Conservation (phyloP, 1,140 invertebrate genomes). For the Manduca sexta region DNA sequence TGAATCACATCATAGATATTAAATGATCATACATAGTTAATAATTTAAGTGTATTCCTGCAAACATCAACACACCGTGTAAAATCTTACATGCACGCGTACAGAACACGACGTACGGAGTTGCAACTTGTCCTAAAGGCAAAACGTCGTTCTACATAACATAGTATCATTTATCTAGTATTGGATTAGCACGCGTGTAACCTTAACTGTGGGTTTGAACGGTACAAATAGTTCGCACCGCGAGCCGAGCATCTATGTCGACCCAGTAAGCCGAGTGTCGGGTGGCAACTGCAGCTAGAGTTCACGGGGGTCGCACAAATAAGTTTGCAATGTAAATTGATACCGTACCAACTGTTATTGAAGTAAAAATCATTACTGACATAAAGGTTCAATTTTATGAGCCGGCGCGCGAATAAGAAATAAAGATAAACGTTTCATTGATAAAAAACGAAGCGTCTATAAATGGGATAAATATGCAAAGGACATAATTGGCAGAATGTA, state of each 20-base stretch:
- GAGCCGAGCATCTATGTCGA: constrained; percentile 42
- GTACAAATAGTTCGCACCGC: constrained; percentile 49
- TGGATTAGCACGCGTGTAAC: constrained; percentile 40
- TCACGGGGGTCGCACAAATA: constrained; percentile 30
- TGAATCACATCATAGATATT: too few species aligned
- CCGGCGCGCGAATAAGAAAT: too few species aligned
- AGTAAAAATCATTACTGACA: background rate
- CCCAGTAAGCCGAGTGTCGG: constrained; percentile 44
- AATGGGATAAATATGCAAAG: too few species aligned
- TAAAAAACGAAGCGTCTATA: too few species aligned
- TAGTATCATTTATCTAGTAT: constrained; percentile 37
- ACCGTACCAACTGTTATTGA: constrained; percentile 13
- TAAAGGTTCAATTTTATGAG: too few species aligned
- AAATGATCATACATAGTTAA: too few species aligned
- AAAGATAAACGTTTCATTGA: too few species aligned
- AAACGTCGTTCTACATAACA: constrained; percentile 25
- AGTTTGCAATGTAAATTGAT: constrained; percentile 46
- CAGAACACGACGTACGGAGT: background rate
- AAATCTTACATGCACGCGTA: background rate
- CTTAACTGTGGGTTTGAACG: constrained; percentile 38
- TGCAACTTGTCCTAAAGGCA: constrained; percentile 9
- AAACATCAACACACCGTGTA: too few species aligned
- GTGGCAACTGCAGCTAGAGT: constrained; percentile 28
- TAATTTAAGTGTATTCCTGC: too few species aligned
- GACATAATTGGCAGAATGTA: too few species aligned